Evolutionary conservation across 2,113 vertebrate species (phyloP), one percentile per base, ranked within the genome.

Genomic region (Ptychochromis oligacanthus): DNA sequence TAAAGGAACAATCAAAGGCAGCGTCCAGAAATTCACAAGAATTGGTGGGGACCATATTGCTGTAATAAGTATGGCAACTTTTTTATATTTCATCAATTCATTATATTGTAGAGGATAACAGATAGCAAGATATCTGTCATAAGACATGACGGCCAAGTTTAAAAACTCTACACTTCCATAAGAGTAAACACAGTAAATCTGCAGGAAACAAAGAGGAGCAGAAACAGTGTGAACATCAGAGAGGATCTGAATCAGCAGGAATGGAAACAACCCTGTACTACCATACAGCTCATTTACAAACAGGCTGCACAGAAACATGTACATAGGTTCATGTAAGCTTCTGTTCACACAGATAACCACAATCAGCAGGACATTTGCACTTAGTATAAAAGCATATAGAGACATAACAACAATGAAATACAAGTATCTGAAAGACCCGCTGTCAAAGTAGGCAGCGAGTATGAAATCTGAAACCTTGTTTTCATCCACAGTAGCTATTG

Each of bases 121-220:
- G n/a, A 90, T 85, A 3, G 88, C 84, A 0, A 83, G 52, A 12
- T 87, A 90, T 5, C 82, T 22, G 62, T 87, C 88, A 24, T 90
- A 90, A 14, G 82, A 75, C 88, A 90, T 90, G 72, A 83, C 1
- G 1, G 61, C 34, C 40, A 90, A 57, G 1, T 17, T 90, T 3
- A 0, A 9, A 43, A 81, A 75, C 1, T 88, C 40, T 6, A 79
- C 0, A 14, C 2, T 1, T 0, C 1, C 76, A 43, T 85, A 88
- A 1, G 80, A 15, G 2, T 82, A 56, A 0, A 84, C 1, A 17
- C 18, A 57, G 13, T 58, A 89, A 31, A 31, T 31, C 28, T 31
- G 28, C 28, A 31, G 28, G 28, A 31, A 31, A 4, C 28, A 31
- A 31, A 31, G 28, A 1, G 79, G 7, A 13, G 2, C 7, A 49